A percentile compares a stretch with the other conserved stretches of the same genome.
These are phyloP conservation scores for Erpornis zantholeuca DNA, from an alignment of 2,113 vertebrate species.

Conservation along the genomic window DNA sequence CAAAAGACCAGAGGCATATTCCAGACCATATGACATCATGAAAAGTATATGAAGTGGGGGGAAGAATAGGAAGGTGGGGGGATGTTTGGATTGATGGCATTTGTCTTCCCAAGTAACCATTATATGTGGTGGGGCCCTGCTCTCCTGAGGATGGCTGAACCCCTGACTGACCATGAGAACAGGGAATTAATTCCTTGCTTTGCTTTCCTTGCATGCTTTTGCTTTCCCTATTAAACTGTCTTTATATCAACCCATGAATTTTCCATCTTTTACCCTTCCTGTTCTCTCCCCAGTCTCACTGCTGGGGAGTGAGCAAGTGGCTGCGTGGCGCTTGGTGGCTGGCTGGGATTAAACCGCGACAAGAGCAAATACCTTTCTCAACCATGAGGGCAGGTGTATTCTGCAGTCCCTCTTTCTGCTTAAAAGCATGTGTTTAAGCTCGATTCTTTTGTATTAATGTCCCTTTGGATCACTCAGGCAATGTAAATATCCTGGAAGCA, in stretches of 20 bases:
- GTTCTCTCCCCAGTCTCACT: not conserved
- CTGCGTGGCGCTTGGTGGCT: not conserved
- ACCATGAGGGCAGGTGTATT: not conserved
- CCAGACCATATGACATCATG: not conserved
- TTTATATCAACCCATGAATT: not conserved
- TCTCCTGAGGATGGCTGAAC: not conserved
- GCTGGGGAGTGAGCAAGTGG: not conserved
- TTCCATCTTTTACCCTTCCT: not conserved
- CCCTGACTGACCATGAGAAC: not conserved
- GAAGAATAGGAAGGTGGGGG: not conserved
- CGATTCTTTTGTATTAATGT: not conserved
- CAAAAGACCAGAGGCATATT: not conserved
- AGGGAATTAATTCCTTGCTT: not conserved
- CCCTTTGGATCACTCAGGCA: not conserved
- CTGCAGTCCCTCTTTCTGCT: not conserved
- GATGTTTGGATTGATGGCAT: not conserved
- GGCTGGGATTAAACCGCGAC: not conserved
- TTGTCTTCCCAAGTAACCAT: rapidly evolving
- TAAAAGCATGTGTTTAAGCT: not conserved
- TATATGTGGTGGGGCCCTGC: not conserved
- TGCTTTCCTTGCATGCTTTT: not conserved
- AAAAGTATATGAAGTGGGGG: not conserved
- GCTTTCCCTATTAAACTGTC: not conserved
- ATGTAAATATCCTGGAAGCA: not conserved
- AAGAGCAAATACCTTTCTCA: not conserved